Percentiles rank a stretch among this genome's conserved stretches.
These are phyloP conservation scores for Clarias fuscus DNA, from an alignment of 2,797 vertebrate species.

Conservation along the genomic window DNA sequence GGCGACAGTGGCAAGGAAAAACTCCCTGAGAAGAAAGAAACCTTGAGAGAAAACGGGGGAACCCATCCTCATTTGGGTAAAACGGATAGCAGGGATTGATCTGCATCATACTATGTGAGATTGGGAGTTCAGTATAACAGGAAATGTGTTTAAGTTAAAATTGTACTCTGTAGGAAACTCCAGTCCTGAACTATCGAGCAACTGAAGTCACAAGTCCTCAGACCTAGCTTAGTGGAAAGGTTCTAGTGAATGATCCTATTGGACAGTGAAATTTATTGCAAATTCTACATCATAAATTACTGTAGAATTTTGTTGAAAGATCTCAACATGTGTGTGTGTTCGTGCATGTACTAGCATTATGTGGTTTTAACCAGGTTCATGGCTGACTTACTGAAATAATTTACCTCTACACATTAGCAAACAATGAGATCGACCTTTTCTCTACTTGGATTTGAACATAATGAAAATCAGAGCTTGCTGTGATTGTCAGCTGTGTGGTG, in stretches of 20 bases:
- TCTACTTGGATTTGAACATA: not conserved
- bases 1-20: no score
- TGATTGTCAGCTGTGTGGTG: not conserved
- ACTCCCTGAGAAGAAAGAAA: no score
- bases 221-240: not conserved
- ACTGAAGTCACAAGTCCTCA: no score
- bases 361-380: not conserved
- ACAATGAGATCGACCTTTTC: not conserved
- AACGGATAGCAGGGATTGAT: no score
- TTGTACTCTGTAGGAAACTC: no score
- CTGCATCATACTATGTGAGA: no score
- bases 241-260: not conserved
- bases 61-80: no score
- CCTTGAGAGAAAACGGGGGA: no score
- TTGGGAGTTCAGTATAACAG: no score
- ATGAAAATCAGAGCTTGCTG: not conserved
- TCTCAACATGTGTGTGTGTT: not conserved
- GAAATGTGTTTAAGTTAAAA: no score
- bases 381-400: no score
- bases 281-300: not conserved
- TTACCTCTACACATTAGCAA: not conserved
- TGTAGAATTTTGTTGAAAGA: not conserved
- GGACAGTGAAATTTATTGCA: not conserved
- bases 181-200: no score
- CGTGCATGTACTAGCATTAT: not conserved